phyloP scores from a whole-genome alignment of 2,797 vertebrate species.

The Peromyscus nudipes region DNA sequence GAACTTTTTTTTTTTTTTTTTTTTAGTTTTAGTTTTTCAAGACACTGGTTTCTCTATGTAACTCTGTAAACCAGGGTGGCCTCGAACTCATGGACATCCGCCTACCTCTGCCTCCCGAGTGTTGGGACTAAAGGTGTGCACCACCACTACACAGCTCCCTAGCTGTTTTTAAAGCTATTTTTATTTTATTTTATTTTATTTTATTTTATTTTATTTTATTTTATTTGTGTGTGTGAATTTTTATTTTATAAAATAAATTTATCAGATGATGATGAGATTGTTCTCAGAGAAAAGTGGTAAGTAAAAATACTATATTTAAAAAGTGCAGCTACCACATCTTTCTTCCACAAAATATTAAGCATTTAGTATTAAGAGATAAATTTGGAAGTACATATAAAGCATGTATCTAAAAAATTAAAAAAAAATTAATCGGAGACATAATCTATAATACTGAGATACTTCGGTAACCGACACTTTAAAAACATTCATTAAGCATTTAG shows the following conservation, averaged over 20 bases:
- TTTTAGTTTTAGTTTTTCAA: too few relatives aligned
- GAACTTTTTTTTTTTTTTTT: too few relatives aligned
- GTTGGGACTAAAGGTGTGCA: too few relatives aligned
- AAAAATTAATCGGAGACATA: not conserved
- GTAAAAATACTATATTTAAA: not conserved
- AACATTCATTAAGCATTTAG: not conserved
- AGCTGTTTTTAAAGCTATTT: too few relatives aligned
- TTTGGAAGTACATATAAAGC: not conserved
- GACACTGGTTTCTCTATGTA: too few relatives aligned
- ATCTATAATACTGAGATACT: not conserved
- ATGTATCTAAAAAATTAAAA: not conserved
- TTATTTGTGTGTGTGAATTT: not conserved
- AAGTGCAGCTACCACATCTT: not conserved
- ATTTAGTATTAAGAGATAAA: not conserved
- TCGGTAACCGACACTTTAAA: not conserved
- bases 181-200: not conserved
- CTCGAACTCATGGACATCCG: not conserved
- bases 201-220: not conserved
- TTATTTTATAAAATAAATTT: not conserved
- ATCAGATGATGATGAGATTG: not conserved
- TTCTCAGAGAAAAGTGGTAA: conserved; percentile 4
- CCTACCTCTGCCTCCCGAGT: too few relatives aligned
- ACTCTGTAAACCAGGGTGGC: not conserved
- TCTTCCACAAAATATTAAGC: conserved; percentile 2
- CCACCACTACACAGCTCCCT: too few relatives aligned